Percentiles rank a stretch among this genome's conserved stretches.
These are phyloP conservation scores for Laupala kohalensis DNA, from an alignment of 1,140 invertebrate genomes.

Conservation along the genomic window DNA sequence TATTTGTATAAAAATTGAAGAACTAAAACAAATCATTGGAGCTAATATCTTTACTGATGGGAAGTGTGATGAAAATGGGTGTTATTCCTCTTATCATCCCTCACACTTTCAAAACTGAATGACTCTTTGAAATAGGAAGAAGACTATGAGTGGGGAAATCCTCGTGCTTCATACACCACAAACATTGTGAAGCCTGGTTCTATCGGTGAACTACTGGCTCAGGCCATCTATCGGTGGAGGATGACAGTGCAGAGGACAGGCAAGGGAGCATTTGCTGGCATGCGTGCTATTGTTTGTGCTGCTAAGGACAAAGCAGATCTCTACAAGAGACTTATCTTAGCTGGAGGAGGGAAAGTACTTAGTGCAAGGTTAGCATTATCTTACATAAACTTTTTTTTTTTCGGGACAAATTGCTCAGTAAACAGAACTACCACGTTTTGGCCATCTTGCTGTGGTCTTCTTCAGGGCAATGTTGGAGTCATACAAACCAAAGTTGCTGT, in stretches of 20 bases:
- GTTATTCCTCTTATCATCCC: too few species aligned
- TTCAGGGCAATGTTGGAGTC: too few species aligned
- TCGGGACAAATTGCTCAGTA: slow-evolving; percentile 2
- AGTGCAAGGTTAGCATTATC: slow-evolving; percentile 31
- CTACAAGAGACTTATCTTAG: slow-evolving; percentile 51
- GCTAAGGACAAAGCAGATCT: slow-evolving; percentile 42
- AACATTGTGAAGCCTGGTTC: slow-evolving; percentile 33
- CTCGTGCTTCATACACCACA: slow-evolving; percentile 31
- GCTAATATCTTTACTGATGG: too few species aligned
- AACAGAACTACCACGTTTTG: too few species aligned
- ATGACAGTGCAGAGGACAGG: slow-evolving; percentile 26
- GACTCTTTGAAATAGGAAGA: slow-evolving; percentile 45
- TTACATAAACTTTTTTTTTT: slow-evolving; percentile 4
- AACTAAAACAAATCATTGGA: too few species aligned
- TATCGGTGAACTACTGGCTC: slow-evolving; percentile 29
- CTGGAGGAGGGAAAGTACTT: slow-evolving; percentile 54
- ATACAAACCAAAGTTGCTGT: too few species aligned
- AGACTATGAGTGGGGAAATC: slow-evolving; percentile 63
- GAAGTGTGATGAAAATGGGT: too few species aligned
- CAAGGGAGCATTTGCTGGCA: slow-evolving; percentile 48
- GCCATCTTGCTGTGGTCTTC: too few species aligned
- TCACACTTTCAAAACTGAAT: slow-evolving; percentile 6
- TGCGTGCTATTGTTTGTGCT: slow-evolving; percentile 57
- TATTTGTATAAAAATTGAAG: too few species aligned
- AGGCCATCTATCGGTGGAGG: slow-evolving; percentile 46